These are phyloP conservation scores for Macaria notata DNA, from an alignment of 2,888 invertebrate genomes.

Conservation along the genomic window DNA sequence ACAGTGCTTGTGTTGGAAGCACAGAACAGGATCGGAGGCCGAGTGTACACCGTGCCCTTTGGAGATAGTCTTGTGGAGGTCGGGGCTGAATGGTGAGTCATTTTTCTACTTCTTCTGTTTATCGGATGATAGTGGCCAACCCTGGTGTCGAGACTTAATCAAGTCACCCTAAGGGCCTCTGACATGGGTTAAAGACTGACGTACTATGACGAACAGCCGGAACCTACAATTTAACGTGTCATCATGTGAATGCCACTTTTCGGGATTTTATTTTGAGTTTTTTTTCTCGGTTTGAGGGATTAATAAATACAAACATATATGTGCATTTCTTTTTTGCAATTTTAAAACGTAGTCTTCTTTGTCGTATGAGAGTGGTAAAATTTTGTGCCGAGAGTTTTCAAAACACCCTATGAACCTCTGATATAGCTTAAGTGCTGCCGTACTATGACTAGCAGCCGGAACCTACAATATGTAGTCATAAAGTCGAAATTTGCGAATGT, in stretches of 20 bases:
- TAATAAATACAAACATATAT: background rate
- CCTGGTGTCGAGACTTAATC: too few species aligned
- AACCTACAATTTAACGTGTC: too few species aligned
- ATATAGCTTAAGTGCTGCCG: too few species aligned
- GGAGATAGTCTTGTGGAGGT: conserved; percentile 60
- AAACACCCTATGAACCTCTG: too few species aligned
- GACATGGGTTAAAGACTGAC: too few species aligned
- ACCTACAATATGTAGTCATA: background rate
- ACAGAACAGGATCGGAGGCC: conserved; percentile 55
- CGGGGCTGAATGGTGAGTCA: conserved; percentile 66
- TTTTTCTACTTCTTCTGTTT: background rate
- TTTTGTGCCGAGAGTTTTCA: too few species aligned
- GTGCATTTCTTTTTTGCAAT: background rate
- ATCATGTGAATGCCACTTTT: background rate
- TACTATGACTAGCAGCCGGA: too few species aligned
- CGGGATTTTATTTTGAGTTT: background rate
- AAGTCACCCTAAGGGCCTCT: too few species aligned
- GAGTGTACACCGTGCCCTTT: conserved; percentile 57
- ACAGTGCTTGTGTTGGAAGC: conserved; percentile 62
- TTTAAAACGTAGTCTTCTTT: background rate
- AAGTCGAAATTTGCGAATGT: background rate
- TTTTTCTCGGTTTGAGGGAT: background rate
- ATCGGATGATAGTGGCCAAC: too few species aligned
- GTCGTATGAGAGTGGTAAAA: too few species aligned
- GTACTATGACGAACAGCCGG: too few species aligned